phyloP scores from a whole-genome alignment of 1,140 invertebrate genomes.

The Dufourea novaeangliae region DNA sequence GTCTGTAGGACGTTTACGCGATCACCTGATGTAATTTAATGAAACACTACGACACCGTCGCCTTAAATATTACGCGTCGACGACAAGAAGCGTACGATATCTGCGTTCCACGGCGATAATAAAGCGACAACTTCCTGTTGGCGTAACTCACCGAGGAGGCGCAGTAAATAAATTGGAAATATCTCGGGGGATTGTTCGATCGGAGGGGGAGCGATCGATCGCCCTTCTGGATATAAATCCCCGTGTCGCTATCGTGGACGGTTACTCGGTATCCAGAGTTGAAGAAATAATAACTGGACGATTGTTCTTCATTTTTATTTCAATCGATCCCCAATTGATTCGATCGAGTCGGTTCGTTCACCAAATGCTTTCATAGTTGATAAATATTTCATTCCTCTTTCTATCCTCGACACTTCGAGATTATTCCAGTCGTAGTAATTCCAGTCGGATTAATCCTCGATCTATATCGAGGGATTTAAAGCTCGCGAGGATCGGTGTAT shows the following conservation, averaged over 20 bases:
- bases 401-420: no score
- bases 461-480: no score
- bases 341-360: not conserved
- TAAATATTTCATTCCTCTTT: no score
- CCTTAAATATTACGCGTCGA: not conserved
- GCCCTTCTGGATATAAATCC: constrained; percentile 40
- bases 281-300: constrained; percentile 52
- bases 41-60: not conserved
- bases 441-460: no score
- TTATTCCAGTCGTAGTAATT: no score
- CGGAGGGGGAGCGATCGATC: constrained; percentile 31
- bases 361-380: no score
- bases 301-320: not conserved
- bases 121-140: constrained; percentile 38
- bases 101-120: constrained; percentile 29
- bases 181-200: constrained; percentile 42
- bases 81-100: not conserved
- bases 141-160: constrained; percentile 10
- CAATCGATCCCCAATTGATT: not conserved
- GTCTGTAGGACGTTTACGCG: no score
- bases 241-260: constrained; percentile 12
- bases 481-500: no score
- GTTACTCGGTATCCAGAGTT: constrained; percentile 34
- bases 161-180: constrained; percentile 52
- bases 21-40: not conserved